phyloP scores from a whole-genome alignment of 2,797 vertebrate species.

The Labeo calbasu region DNA sequence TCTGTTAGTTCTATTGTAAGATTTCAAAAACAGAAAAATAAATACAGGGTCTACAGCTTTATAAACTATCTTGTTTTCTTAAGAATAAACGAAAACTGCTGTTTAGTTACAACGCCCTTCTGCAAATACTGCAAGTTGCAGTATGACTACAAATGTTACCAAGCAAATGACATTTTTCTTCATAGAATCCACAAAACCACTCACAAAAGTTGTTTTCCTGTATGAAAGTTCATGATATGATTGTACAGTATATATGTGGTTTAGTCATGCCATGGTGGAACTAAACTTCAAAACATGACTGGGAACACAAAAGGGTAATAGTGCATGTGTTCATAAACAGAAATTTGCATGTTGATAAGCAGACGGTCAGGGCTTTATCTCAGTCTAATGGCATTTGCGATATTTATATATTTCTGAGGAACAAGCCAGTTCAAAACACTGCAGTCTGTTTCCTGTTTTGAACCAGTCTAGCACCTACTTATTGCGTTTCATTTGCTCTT shows the following conservation, averaged over 20 bases:
- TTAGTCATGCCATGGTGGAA: not conserved
- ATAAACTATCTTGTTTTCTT: not conserved
- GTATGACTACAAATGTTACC: not conserved
- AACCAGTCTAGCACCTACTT: not conserved
- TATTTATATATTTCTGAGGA: not conserved
- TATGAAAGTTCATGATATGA: not conserved
- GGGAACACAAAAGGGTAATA: not conserved
- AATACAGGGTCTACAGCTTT: not conserved
- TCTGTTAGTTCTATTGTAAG: no score
- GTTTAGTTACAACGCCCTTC: not conserved
- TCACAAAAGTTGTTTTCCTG: not conserved
- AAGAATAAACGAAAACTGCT: not conserved
- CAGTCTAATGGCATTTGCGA: not conserved
- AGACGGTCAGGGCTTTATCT: not conserved
- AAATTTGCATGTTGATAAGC: not conserved
- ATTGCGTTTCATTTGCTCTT: not conserved
- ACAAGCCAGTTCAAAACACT: not conserved
- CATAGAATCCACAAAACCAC: not conserved
- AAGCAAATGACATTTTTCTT: not conserved
- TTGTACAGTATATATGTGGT: not conserved
- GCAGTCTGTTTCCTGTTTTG: slow-evolving; percentile 40
- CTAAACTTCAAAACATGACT: not conserved
- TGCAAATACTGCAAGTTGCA: not conserved
- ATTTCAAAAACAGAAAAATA: not conserved
- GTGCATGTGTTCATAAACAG: not conserved